Percentiles rank a stretch among this genome's conserved stretches.
Conservation (phyloP, 2,113 vertebrate species). For the Hippocampus abdominalis region DNA sequence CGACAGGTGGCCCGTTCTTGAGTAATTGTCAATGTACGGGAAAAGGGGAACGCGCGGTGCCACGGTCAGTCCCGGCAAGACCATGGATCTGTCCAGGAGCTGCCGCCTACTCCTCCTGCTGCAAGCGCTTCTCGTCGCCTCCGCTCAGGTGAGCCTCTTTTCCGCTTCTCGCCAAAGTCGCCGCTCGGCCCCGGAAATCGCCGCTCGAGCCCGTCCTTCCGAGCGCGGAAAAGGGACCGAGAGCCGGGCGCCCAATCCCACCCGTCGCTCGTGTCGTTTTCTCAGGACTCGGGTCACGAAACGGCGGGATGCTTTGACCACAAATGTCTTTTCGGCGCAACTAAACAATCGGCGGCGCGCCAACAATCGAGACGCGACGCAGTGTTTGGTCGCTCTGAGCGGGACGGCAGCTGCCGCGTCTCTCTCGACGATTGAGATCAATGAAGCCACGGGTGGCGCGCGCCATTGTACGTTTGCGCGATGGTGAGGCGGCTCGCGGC, state of each 20-base stretch:
- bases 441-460: too few species aligned
- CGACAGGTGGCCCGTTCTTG: conserved; percentile 47
- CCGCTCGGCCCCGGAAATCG: not conserved
- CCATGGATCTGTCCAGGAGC: conserved; percentile 69
- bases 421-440: not conserved
- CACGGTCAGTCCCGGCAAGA: conserved; percentile 46
- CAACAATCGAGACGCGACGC: not conserved
- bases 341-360: too few species aligned
- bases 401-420: not conserved
- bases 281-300: not conserved
- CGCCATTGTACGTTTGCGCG: too few species aligned
- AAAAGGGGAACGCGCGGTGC: conserved; percentile 45
- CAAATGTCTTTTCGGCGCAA: too few species aligned
- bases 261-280: not conserved
- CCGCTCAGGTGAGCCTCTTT: conserved; percentile 83
- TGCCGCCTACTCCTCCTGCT: conserved; percentile 72
- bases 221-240: not conserved
- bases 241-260: not conserved
- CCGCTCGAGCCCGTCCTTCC: not conserved
- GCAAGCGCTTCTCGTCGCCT: conserved; percentile 76
- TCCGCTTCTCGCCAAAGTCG: not conserved
- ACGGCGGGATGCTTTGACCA: too few species aligned
- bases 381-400: not conserved
- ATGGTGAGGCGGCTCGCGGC: too few species aligned
- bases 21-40: conserved; percentile 45